Base-by-base conservation (phyloP, 2,888 invertebrate species). In the Pocota personata region DNA sequence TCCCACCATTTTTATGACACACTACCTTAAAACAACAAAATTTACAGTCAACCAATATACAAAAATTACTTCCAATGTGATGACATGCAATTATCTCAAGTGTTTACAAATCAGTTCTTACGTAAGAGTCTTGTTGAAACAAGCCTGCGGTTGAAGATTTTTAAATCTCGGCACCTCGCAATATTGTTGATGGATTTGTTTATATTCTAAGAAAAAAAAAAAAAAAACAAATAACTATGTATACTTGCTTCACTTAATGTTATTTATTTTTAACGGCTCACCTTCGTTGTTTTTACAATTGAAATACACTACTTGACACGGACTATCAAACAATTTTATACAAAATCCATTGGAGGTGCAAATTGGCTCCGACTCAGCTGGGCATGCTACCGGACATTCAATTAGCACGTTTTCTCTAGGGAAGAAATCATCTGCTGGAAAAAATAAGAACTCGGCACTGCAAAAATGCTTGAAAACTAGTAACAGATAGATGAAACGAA, bases 281-380 rank as follows among this genome's bases (percentile, higher is more conserved):
- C 83, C 73, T 50, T 57, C 50, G 19, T 57, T 75, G 7, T 57
- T 35, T 30, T 69, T 60, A 12, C 73, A 67, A 12, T 84, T 84
- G 27, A 73, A 75, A 35, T 67, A 62, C 8, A 69, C 10, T 7
- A 79, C 10, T 30, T 79, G 69, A 32, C 83, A 84, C 0, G 14
- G 14, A 14, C 66, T 79, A 3, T 84, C 50, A 40, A 84, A 84
- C 8, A 48, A 10, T 50, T 79, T 78, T 19, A 84, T 75, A 16
- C 83, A 84, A 62, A 64, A 69, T 55, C 83, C 83, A 79, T 84
- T 84, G 0, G 83, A 78, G 0, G 83, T 43, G 12, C 83, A 84
- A 32, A 75, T 57, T 12, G 83, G 40, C 19, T 24, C 14, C 5
- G 16, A 14, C 7, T 57, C 21, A 1, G 37, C 46, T 2, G 62